phyloP scores from a whole-genome alignment of 2,797 vertebrate genomes.

The Coregonus suidteri region DNA sequence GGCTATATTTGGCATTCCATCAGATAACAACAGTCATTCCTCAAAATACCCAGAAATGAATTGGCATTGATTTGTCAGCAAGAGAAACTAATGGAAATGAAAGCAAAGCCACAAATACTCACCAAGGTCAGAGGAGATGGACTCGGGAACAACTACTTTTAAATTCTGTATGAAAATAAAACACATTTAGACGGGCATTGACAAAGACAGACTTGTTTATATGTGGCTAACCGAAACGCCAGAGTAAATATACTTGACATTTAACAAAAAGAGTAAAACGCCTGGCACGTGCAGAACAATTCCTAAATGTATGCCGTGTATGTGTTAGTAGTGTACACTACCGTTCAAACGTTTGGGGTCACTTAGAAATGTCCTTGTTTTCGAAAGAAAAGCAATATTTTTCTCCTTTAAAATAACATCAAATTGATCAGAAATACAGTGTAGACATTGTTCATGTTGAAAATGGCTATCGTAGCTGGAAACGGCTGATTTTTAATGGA shows the following conservation, averaged over 20 bases:
- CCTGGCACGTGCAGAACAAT: background rate
- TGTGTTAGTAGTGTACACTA: background rate
- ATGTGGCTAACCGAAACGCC: background rate
- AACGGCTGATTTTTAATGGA: too few relatives aligned
- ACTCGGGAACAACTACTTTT: conserved; percentile 92
- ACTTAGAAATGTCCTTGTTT: too few relatives aligned
- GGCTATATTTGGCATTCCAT: too few relatives aligned
- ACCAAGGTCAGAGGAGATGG: conserved; percentile 91
- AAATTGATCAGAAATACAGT: too few relatives aligned
- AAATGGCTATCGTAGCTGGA: too few relatives aligned
- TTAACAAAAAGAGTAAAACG: background rate
- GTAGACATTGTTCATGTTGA: too few relatives aligned
- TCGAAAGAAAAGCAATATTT: too few relatives aligned
- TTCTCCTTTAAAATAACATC: too few relatives aligned
- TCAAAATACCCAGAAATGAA: background rate
- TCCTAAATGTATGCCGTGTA: background rate
- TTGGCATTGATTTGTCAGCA: background rate
- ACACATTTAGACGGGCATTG: background rate
- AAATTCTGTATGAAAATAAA: conserved; percentile 81
- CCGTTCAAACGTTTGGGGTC: too few relatives aligned
- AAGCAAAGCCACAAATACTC: conserved; percentile 50
- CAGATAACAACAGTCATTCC: too few relatives aligned
- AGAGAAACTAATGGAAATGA: conserved; percentile 16
- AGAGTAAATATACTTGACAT: background rate
- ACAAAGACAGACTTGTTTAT: background rate